Conservation (phyloP, 2,888 invertebrate species). For the Perizoma flavofasciatum region DNA sequence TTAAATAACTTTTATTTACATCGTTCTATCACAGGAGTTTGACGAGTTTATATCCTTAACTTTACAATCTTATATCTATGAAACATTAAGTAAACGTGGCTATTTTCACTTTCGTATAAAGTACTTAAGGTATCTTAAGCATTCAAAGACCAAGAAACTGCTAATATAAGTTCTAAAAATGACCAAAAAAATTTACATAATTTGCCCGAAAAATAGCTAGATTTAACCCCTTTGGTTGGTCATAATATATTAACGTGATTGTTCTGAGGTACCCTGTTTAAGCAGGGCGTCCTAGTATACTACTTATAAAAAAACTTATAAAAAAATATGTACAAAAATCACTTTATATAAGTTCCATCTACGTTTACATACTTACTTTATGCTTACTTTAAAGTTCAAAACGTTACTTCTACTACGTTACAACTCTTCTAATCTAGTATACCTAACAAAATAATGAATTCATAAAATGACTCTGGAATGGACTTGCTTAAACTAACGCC, state of each 20-base stretch:
- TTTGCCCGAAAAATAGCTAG: no score
- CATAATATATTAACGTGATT: no score
- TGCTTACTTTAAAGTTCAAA: slow-evolving; percentile 1
- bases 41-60: slow-evolving; percentile 55
- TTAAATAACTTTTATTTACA: slow-evolving; percentile 26
- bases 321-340: no score
- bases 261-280: no score
- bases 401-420: background rate
- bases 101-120: slow-evolving; percentile 2
- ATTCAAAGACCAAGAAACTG: background rate
- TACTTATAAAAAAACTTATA: no score
- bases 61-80: slow-evolving; percentile 9
- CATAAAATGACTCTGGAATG: slow-evolving; percentile 33
- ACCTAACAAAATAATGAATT: slow-evolving; percentile 9
- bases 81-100: slow-evolving; percentile 15
- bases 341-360: no score
- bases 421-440: slow-evolving; percentile 7
- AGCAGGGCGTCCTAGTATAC: no score
- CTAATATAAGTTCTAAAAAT: no score
- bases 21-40: slow-evolving; percentile 71
- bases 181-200: no score
- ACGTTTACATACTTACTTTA: background rate
- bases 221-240: no score
- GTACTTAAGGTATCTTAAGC: background rate
- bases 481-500: slow-evolving; percentile 20